Evolutionary conservation across 1,140 invertebrate genomes (phyloP), one percentile per base, ranked within the genome.

Genomic region (Lepidostoma basale): DNA sequence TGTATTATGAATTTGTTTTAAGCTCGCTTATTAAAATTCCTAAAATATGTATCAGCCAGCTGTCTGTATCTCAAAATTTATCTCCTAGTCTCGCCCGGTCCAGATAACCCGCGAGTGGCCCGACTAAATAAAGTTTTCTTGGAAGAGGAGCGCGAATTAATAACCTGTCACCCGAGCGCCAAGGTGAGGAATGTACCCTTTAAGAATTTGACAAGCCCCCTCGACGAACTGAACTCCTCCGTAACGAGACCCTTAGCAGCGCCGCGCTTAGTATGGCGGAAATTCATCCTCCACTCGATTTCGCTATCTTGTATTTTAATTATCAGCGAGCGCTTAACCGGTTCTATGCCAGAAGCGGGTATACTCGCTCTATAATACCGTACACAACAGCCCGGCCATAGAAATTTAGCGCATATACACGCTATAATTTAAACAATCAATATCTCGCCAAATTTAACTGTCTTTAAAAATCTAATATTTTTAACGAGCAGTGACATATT

Each of bases 301-400:
- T 26, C 45, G 45, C 45, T 49, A 49, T 49, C 45, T 49, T 49
- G 45, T 49, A 49, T 49, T 49, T 49, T 49, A 49, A 49, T 49
- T 49, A 49, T 49, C 45, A 49, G 45, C 18, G 45, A 49, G 45
- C 22, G 45, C 10, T n/a, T 9, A 9, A n/a, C 33, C 9, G 33
- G 33, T 36, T 36, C 5, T 12, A n/a, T 36, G 33, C 10, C 14
- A 5, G 14, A 36, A n/a, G n/a, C n/a, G n/a, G n/a, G n/a, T n/a
- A n/a, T n/a, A n/a, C n/a, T n/a, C n/a, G n/a, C n/a, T n/a, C n/a
- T n/a, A n/a, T n/a, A n/a, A n/a, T n/a, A n/a, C n/a, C n/a, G n/a
- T n/a, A n/a, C n/a, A n/a, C n/a, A n/a, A n/a, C n/a, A n/a, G n/a
- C n/a, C n/a, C n/a, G n/a, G n/a, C n/a, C n/a, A n/a, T n/a, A n/a